Percentiles rank a stretch among this genome's conserved stretches.
These are phyloP conservation scores for Choloepus hoffmanni DNA, from an alignment of 2,113 vertebrate species.

Conservation along the genomic window DNA sequence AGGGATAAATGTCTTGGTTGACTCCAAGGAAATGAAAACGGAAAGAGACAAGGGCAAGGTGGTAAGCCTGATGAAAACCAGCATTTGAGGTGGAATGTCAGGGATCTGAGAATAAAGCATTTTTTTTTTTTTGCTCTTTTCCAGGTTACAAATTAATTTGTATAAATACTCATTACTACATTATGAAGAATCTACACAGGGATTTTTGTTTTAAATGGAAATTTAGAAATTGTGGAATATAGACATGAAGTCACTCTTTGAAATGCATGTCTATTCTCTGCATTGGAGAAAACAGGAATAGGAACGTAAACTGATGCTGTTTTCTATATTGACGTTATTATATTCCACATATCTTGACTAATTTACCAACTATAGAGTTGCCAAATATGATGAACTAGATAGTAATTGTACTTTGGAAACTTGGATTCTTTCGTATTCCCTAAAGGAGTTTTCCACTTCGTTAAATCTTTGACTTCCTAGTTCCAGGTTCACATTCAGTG, in stretches of 20 bases:
- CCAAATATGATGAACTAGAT: conserved; percentile 16
- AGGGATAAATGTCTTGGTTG: not conserved
- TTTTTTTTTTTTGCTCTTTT: not conserved
- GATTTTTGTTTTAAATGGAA: not conserved
- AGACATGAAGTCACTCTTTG: not conserved
- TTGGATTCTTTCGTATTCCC: conserved; percentile 47
- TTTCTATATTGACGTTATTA: conserved; percentile 1
- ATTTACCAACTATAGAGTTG: conserved; percentile 5
- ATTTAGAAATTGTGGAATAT: not conserved
- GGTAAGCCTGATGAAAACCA: not conserved
- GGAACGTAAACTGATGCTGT: not conserved
- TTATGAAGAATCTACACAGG: conserved; percentile 6
- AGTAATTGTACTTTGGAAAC: conserved; percentile 45
- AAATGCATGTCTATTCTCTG: not conserved
- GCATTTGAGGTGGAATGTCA: not conserved
- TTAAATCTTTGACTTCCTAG: conserved; percentile 67
- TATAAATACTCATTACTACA: not conserved
- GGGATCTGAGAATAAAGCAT: not conserved
- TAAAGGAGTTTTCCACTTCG: conserved; percentile 31
- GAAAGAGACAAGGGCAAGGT: too few relatives aligned
- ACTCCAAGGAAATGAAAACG: not conserved
- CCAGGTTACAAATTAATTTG: not conserved
- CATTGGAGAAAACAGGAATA: conserved; percentile 1
- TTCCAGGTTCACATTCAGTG: conserved; percentile 33
- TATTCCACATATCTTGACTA: not conserved